A percentile compares a stretch with the other conserved stretches of the same genome.
These are phyloP conservation scores for Glossophaga mutica DNA, from an alignment of 2,797 vertebrate species.

Conservation along the genomic window DNA sequence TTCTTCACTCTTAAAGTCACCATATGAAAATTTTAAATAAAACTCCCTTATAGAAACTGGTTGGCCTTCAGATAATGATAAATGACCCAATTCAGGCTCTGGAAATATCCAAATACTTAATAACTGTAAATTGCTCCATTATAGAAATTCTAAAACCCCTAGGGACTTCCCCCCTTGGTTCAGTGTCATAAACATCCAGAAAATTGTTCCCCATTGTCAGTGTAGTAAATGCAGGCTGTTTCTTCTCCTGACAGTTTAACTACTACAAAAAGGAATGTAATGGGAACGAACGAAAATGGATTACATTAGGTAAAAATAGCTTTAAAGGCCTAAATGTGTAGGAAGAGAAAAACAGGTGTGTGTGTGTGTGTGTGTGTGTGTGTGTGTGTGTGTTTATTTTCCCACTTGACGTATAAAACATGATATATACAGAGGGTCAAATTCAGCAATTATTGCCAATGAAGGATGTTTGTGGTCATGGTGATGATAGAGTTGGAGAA, in stretches of 20 bases:
- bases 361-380: background rate
- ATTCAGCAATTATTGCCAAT: background rate
- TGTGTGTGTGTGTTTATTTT: background rate
- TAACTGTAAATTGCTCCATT: background rate
- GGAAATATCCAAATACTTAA: background rate
- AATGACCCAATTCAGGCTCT: background rate
- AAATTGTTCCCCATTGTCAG: background rate
- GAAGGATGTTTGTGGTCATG: background rate
- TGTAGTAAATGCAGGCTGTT: background rate
- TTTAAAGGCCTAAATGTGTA: background rate
- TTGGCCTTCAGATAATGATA: constrained; percentile 16
- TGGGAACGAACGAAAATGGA: background rate
- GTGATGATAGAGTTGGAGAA: background rate
- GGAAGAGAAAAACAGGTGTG: background rate
- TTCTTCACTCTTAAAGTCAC: background rate
- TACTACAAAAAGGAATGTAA: background rate
- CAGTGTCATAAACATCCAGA: background rate
- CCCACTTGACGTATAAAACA: background rate
- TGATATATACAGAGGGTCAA: background rate
- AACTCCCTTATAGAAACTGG: background rate
- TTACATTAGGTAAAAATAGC: background rate
- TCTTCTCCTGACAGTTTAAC: background rate
- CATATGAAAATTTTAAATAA: constrained; percentile 24
- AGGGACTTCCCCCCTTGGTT: background rate
- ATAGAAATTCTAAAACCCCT: constrained; percentile 38